Base-by-base conservation (phyloP, 2,113 vertebrate genomes). In the Orcinus orca region DNA sequence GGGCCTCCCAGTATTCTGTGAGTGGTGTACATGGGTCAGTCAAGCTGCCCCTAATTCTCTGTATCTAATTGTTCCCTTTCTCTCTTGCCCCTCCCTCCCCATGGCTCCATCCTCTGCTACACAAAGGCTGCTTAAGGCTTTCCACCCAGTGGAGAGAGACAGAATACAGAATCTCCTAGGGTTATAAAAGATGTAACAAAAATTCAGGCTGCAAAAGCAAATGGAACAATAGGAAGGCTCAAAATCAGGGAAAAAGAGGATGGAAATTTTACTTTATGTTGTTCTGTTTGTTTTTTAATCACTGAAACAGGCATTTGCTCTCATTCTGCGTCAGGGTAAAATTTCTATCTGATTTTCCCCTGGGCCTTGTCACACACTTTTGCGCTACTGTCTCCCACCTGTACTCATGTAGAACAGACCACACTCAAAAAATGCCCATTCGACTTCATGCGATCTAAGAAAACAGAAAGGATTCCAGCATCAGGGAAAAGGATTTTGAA, bases 361-460 rank as follows among this genome's bases (percentile, higher is more conserved):
- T 38, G 44, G 58, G 3, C 67, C 50, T 31, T 0, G 3, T 50
- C 5, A 5, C 33, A 14, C 62, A 20, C 20, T 8, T 60, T 79
- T n/a, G 13, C 0, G 1, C 33, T 18, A 47, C 17, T 21, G 2
- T n/a, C 11, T 55, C 33, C 13, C 8, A 7, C 6, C 13, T 29
- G 13, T n/a, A 2, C 1, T 26, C 41, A 14, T 0, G 2, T 20
- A 29, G 36, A 50, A 14, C 3, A 86, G 20, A 58, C 29, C 11
- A 29, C 0, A 7, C 17, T 41, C 62, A 62, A 13, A 60, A 68
- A 76, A 55, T 29, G 8, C 33, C 65, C 33, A 26, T 1, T 8
- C 17, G 0, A 33, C 31, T 55, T 70, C 58, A 25, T 4, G 3
- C 23, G 18, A 14, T n/a, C 47, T 44, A 67, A 77, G 63, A 68